These are phyloP conservation scores for Sceloporus tristichus DNA, from an alignment of 2,113 vertebrate species.

Conservation along the genomic window DNA sequence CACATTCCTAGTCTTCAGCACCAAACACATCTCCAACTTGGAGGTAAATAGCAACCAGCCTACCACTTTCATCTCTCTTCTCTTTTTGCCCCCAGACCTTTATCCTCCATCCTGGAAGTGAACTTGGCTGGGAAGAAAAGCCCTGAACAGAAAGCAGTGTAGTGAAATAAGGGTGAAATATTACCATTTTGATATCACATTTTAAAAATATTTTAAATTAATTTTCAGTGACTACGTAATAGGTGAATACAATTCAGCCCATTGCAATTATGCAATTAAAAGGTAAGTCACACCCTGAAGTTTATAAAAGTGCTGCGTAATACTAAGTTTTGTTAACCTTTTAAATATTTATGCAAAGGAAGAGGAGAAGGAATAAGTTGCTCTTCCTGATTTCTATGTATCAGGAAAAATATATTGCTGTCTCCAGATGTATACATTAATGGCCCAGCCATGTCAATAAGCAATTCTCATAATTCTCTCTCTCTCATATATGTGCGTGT, in stretches of 20 bases:
- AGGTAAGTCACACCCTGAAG: background rate
- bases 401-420: background rate
- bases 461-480: too few relatives aligned
- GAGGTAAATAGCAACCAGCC: background rate
- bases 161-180: background rate
- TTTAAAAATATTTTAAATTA: background rate
- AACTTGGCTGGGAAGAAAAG: background rate
- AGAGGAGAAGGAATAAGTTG: background rate
- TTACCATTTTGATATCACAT: background rate
- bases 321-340: background rate
- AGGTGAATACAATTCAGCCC: background rate
- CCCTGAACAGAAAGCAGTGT: background rate
- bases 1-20: background rate
- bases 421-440: background rate
- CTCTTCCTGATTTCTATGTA: background rate
- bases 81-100: background rate
- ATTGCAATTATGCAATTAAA: background rate
- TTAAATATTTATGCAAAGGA: background rate
- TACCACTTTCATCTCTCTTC: background rate
- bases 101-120: background rate
- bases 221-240: background rate
- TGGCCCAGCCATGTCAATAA: background rate
- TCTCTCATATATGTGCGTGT: too few relatives aligned
- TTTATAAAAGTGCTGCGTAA: background rate
- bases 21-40: background rate